phyloP scores from a whole-genome alignment of 2,797 vertebrate species.

The Jordanella pulchra region DNA sequence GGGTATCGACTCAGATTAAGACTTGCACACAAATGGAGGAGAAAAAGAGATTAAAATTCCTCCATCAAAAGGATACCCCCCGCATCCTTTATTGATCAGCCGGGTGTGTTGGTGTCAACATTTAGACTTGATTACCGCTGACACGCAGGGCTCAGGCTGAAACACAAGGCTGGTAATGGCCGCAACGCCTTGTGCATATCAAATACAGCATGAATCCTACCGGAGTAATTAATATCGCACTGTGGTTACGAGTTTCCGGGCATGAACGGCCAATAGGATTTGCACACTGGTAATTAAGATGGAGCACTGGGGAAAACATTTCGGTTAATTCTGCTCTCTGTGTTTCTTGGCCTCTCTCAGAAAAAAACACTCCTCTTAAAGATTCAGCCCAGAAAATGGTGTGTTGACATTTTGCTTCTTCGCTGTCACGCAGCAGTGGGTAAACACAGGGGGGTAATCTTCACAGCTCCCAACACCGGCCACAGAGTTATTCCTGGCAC shows the following conservation, averaged over 20 bases:
- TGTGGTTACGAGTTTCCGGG: slow-evolving; percentile 82
- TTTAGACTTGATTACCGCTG: slow-evolving; percentile 85
- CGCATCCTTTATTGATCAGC: slow-evolving; percentile 75
- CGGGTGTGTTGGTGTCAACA: slow-evolving; percentile 80
- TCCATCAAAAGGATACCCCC: slow-evolving; percentile 66
- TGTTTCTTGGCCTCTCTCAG: slow-evolving; percentile 31
- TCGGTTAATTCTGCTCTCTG: slow-evolving; percentile 44
- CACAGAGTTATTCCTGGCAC: slow-evolving; percentile 32
- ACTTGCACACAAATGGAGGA: slow-evolving; percentile 51
- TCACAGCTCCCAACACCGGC: slow-evolving; percentile 43
- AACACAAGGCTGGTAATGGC: slow-evolving; percentile 79
- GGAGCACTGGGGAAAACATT: slow-evolving; percentile 63
- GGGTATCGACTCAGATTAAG: slow-evolving; percentile 69
- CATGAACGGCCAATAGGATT: slow-evolving; percentile 76
- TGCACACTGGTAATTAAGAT: slow-evolving; percentile 75
- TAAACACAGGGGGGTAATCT: slow-evolving; percentile 42
- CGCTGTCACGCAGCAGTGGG: slow-evolving; percentile 25
- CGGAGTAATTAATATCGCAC: slow-evolving; percentile 79
- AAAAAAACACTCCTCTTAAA: slow-evolving; percentile 55
- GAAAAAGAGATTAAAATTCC: slow-evolving; percentile 73
- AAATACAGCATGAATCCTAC: slow-evolving; percentile 76
- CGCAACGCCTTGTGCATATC: slow-evolving; percentile 73
- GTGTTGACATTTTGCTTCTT: slow-evolving; percentile 61
- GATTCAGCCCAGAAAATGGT: slow-evolving; percentile 40
- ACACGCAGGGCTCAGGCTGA: slow-evolving; percentile 75